Base-by-base conservation (phyloP, 1,140 invertebrate genomes). In the Holotrichia oblita region DNA sequence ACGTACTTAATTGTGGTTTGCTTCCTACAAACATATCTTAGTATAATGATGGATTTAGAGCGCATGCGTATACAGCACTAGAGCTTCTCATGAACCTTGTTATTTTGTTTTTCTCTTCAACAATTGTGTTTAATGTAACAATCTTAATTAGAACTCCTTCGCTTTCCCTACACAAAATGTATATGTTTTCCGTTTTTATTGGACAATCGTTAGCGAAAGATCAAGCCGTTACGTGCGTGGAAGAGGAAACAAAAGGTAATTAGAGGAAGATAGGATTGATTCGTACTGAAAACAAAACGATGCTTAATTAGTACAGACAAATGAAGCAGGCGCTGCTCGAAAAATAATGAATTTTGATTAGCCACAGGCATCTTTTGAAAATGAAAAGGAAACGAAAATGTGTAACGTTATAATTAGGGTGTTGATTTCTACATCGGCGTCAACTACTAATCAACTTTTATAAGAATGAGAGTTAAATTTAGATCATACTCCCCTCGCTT, bases 251-350 rank as follows among this genome's bases (percentile, higher is more conserved):
- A 55, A 55, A 55, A 17, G 48, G 48, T 55, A 55, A 55, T 55
- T 55, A 55, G 48, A 55, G 48, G 48, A 55, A 55, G 48, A 55
- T 55, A 17, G 48, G 48, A 17, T 55, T 55, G 12, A 55, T 55
- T 55, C 6, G 48, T n/a, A 55, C 48, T 55, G 14, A 55, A 55
- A 55, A 55, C 12, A 55, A 55, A 55, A 55, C 48, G 48, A 17
- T 17, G 48, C 48, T 55, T 55, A 55, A 17, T 55, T 55, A 55
- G 48, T 55, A 34, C 48, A 14, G 17, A n/a, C 17, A 17, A 55
- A 55, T 55, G 14, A 55, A 55, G 48, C 17, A 17, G 17, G 17
- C 48, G 14, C n/a, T 55, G n/a, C 14, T 55, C 48, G 17, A 55
- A 4, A 17, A 55, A 55, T 55, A 55, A 55, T 55, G 12, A 55